These are phyloP conservation scores for Euplagia quadripunctaria DNA, from an alignment of 2,888 invertebrate species.

Conservation along the genomic window DNA sequence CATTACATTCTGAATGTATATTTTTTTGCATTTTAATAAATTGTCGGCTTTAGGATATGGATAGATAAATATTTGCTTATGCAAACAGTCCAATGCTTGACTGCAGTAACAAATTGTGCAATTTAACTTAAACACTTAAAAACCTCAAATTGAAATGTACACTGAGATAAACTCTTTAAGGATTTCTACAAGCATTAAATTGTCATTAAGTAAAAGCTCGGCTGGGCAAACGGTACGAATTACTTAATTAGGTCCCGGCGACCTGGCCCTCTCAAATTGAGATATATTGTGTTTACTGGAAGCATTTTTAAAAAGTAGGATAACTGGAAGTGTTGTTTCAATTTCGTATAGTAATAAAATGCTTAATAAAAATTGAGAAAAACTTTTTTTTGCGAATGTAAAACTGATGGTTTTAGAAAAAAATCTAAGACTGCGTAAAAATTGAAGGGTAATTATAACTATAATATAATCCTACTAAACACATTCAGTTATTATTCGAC, in stretches of 20 bases:
- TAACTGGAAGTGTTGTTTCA: not conserved
- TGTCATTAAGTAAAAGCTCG: conserved; percentile 81
- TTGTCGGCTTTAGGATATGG: too few relatives aligned
- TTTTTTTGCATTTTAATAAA: too few relatives aligned
- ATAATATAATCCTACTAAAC: too few relatives aligned
- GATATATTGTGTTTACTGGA: conserved; percentile 68
- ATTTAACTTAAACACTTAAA: not conserved
- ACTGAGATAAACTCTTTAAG: conserved; percentile 62
- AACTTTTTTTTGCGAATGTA: too few relatives aligned
- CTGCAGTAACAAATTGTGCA: not conserved
- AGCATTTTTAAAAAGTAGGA: conserved; percentile 54
- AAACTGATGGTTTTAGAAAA: too few relatives aligned
- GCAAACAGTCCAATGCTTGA: not conserved
- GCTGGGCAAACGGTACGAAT: conserved; percentile 68
- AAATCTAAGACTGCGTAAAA: too few relatives aligned
- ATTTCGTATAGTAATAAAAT: not conserved
- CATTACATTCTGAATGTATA: too few relatives aligned
- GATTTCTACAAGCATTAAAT: conserved; percentile 74
- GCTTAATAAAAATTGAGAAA: too few relatives aligned
- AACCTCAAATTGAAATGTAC: conserved; percentile 10
- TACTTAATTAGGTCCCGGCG: conserved; percentile 76
- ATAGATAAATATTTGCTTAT: not conserved
- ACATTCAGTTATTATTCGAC: too few relatives aligned
- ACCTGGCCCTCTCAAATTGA: conserved; percentile 63
- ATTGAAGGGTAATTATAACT: too few relatives aligned